Evolutionary conservation across 1,140 invertebrate genomes (phyloP).

Genomic region (Drosophila tani): DNA sequence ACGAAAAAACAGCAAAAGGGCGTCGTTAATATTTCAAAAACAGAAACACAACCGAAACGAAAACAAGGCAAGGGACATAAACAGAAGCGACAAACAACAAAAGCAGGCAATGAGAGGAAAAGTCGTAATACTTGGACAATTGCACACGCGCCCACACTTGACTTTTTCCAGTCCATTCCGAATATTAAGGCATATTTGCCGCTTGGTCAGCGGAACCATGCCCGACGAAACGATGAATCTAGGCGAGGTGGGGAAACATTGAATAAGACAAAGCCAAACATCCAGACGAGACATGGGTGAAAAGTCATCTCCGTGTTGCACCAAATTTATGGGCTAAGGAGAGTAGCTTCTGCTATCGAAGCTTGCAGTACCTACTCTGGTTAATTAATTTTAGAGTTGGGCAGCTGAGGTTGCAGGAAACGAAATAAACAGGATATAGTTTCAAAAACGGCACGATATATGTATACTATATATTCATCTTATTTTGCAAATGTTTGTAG

Average conservation of each 20-base stretch:
- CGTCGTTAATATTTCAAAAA: slow-evolving; percentile 83
- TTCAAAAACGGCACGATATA: too few relatives aligned
- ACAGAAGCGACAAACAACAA: slow-evolving; percentile 35
- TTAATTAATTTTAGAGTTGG: neutral
- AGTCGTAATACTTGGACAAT: slow-evolving; percentile 55
- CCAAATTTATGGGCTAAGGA: slow-evolving; percentile 55
- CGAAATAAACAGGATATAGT: too few relatives aligned
- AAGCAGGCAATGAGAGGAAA: slow-evolving; percentile 32
- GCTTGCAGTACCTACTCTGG: slow-evolving; percentile 4
- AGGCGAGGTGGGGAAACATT: slow-evolving; percentile 6
- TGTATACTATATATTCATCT: too few relatives aligned
- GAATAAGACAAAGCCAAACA: slow-evolving; percentile 53
- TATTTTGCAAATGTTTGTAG: too few relatives aligned
- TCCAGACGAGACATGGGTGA: slow-evolving; percentile 47
- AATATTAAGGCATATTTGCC: slow-evolving; percentile 76
- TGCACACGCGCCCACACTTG: slow-evolving; percentile 63
- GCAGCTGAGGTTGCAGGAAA: too few relatives aligned
- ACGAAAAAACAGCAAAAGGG: slow-evolving; percentile 75
- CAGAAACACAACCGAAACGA: slow-evolving; percentile 62
- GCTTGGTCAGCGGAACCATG: slow-evolving; percentile 65
- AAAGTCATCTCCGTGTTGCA: slow-evolving; percentile 21
- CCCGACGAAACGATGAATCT: slow-evolving; percentile 11
- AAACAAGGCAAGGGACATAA: slow-evolving; percentile 29
- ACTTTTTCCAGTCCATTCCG: slow-evolving; percentile 43
- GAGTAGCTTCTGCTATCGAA: neutral